These are phyloP conservation scores for Arrhamphus sclerolepis DNA, from an alignment of 2,797 vertebrate genomes.

Conservation along the genomic window DNA sequence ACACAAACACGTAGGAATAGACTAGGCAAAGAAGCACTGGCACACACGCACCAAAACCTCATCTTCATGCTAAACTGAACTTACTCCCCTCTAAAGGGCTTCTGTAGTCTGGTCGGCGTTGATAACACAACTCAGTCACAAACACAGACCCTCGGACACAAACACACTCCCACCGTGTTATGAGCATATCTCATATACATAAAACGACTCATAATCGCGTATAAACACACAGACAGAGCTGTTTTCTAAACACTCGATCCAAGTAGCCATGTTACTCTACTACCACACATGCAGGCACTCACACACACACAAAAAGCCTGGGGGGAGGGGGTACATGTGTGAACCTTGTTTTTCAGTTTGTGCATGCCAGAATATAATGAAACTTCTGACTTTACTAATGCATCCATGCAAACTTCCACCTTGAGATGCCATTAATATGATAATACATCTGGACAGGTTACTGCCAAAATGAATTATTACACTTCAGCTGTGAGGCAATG, in stretches of 20 bases:
- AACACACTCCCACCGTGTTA: conserved; percentile 43
- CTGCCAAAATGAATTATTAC: conserved; percentile 5
- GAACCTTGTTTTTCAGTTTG: neutral
- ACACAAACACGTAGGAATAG: conserved; percentile 36
- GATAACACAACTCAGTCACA: conserved; percentile 71
- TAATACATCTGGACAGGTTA: conserved; percentile 2
- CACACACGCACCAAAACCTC: conserved; percentile 51
- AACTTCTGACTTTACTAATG: conserved; percentile 1
- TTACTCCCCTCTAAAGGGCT: conserved; percentile 73
- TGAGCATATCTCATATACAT: conserved; percentile 58
- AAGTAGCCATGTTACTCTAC: conserved; percentile 23
- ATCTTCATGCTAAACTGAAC: conserved; percentile 77
- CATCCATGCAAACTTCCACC: conserved; percentile 11
- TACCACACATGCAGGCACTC: conserved; percentile 23
- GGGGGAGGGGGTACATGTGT: conserved; percentile 4
- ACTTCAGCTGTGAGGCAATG: conserved; percentile 4
- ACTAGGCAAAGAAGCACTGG: conserved; percentile 40
- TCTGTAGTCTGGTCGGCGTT: conserved; percentile 69
- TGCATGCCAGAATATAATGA: neutral
- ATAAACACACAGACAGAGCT: conserved; percentile 51
- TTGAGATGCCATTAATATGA: conserved; percentile 8
- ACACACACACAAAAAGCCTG: neutral
- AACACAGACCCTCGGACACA: conserved; percentile 60
- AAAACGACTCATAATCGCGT: conserved; percentile 57
- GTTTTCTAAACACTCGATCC: conserved; percentile 42